phyloP scores from a whole-genome alignment of 2,888 invertebrate species.

The Microctonus brassicae region DNA sequence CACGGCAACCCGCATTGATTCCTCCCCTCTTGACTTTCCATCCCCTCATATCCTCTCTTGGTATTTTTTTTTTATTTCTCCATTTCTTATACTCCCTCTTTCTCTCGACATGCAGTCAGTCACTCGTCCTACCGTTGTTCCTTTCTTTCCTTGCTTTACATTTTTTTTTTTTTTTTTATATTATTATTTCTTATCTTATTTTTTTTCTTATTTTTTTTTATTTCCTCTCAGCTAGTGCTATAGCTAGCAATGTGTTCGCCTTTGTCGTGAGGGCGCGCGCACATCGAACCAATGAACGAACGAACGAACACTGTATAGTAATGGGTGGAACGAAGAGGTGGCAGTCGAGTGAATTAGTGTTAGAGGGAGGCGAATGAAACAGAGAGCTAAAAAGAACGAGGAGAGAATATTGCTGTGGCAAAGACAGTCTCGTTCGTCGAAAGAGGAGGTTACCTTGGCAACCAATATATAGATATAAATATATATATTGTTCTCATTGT shows the following conservation, averaged over 20 bases:
- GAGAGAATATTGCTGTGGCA: background rate
- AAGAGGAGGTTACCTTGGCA: constrained; percentile 14
- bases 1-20: constrained; percentile 68
- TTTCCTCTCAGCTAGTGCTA: background rate
- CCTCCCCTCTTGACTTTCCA: constrained; percentile 57
- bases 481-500: constrained; percentile 3
- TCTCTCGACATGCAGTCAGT: constrained; percentile 27
- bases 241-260: too few species aligned
- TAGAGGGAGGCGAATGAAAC: background rate
- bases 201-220: background rate
- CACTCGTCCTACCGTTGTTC: constrained; percentile 10
- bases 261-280: background rate
- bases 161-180: constrained; percentile 1
- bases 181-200: background rate
- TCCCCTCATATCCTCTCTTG: constrained; percentile 12
- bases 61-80: constrained; percentile 30
- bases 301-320: background rate
- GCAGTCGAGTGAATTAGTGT: constrained; percentile 30
- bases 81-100: constrained; percentile 30
- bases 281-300: constrained; percentile 17
- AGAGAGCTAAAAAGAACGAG: constrained; percentile 17
- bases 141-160: constrained; percentile 19
- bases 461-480: background rate
- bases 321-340: constrained; percentile 6
- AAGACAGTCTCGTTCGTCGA: constrained; percentile 17